phyloP scores from a whole-genome alignment of 2,888 invertebrate species.

The Acanthosepion esculentum region DNA sequence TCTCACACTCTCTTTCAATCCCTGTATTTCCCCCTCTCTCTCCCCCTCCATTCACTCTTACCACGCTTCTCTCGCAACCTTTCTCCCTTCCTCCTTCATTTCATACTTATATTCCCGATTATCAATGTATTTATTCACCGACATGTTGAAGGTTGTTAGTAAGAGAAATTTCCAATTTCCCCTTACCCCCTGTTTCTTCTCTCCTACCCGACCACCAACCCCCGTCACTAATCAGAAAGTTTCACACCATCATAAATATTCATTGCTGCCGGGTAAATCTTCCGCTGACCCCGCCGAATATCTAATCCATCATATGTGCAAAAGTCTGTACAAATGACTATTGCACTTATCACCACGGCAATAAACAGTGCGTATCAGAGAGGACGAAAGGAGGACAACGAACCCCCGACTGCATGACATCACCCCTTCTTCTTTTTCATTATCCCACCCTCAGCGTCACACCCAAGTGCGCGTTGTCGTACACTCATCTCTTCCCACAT shows the following conservation, averaged over 20 bases:
- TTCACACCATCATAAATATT: not conserved
- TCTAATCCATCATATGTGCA: not conserved
- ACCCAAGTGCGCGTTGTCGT: too few species aligned
- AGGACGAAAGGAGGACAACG: not conserved
- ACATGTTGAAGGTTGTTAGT: not conserved
- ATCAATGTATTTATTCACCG: not conserved
- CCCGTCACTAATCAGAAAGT: not conserved
- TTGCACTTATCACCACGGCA: not conserved
- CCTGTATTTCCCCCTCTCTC: too few species aligned
- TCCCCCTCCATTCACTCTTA: too few species aligned
- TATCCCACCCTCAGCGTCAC: too few species aligned
- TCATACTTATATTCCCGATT: not conserved
- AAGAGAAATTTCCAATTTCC: not conserved
- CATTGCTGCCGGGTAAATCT: not conserved
- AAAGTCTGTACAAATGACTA: not conserved
- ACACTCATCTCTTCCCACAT: too few species aligned
- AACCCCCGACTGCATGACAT: not conserved
- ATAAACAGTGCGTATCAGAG: not conserved
- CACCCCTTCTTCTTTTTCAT: too few species aligned
- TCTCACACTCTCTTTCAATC: too few species aligned
- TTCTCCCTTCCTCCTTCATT: not conserved
- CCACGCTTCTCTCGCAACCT: too few species aligned
- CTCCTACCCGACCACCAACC: not conserved
- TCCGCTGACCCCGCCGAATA: not conserved
- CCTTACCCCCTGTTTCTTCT: not conserved